Percentiles rank a stretch among this genome's conserved stretches.
Evolutionary conservation across 2,797 vertebrate species (phyloP).

Genomic region (Potorous gilbertii): DNA sequence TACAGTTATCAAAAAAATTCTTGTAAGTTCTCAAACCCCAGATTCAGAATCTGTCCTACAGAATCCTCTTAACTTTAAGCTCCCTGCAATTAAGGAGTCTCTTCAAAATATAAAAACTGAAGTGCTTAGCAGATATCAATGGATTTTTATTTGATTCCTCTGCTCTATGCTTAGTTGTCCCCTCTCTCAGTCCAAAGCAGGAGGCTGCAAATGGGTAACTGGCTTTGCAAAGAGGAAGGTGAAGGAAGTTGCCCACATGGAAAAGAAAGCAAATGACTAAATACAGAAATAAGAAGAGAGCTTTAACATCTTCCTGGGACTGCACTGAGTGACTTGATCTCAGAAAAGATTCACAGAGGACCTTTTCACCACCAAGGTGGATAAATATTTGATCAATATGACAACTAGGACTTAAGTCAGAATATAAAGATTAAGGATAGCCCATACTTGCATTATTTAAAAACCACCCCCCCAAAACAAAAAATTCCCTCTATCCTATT

Average conservation of each 20-base stretch:
- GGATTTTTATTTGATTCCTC: not conserved
- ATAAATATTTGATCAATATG: constrained; percentile 59
- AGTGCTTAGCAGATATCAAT: not conserved
- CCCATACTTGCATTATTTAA: constrained; percentile 52
- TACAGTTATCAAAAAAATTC: not conserved
- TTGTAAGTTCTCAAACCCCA: not conserved
- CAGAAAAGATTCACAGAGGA: constrained; percentile 64
- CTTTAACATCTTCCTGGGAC: constrained; percentile 62
- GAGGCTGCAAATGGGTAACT: not conserved
- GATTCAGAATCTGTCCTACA: not conserved
- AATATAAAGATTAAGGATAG: constrained; percentile 33
- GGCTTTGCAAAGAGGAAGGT: not conserved
- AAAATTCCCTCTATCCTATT: not conserved
- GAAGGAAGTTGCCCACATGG: not conserved
- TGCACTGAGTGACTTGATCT: constrained; percentile 62
- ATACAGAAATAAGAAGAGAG: constrained; percentile 33
- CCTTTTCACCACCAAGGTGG: constrained; percentile 64
- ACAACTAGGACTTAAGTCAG: constrained; percentile 67
- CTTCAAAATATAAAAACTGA: not conserved
- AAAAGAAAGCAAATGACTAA: not conserved
- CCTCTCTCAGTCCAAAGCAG: not conserved
- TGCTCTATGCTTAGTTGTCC: not conserved
- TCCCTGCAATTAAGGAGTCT: not conserved
- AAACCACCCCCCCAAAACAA: constrained; percentile 51
- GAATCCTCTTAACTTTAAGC: not conserved